phyloP scores from a whole-genome alignment of 2,797 vertebrate genomes.

The Sylvilagus floridanus region DNA sequence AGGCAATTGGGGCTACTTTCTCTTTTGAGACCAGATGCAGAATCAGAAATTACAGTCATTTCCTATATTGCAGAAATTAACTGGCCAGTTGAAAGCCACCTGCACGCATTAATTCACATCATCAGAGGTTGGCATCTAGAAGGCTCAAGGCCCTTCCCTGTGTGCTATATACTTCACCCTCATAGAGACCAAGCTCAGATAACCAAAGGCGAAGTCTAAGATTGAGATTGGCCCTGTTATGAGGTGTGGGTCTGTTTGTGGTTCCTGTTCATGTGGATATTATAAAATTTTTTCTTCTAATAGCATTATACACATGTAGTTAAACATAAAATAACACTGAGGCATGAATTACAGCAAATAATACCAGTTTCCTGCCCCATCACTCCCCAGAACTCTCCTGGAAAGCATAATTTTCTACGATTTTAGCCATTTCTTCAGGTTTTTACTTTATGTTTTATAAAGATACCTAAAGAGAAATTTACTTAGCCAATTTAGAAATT shows the following conservation, averaged over 20 bases:
- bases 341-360: not conserved
- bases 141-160: constrained; percentile 37
- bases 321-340: constrained; percentile 45
- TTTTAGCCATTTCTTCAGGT: constrained; percentile 50
- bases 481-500: constrained; percentile 17
- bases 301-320: not conserved
- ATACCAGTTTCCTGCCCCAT: not conserved
- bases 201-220: constrained; percentile 47
- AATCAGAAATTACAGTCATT: constrained; percentile 85
- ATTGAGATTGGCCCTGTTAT: not conserved
- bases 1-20: constrained; percentile 85
- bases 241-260: not conserved
- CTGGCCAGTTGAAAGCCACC: constrained; percentile 85
- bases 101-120: constrained; percentile 82
- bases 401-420: not conserved
- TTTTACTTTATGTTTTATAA: not conserved
- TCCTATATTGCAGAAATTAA: constrained; percentile 84
- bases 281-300: constrained; percentile 37
- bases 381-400: not conserved
- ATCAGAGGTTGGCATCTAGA: constrained; percentile 75
- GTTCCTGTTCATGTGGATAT: not conserved
- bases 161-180: constrained; percentile 54
- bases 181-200: constrained; percentile 12
- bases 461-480: not conserved
- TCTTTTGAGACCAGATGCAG: constrained; percentile 83